These are phyloP conservation scores for Notiomystis cincta DNA, from an alignment of 2,113 vertebrate species.

Conservation along the genomic window DNA sequence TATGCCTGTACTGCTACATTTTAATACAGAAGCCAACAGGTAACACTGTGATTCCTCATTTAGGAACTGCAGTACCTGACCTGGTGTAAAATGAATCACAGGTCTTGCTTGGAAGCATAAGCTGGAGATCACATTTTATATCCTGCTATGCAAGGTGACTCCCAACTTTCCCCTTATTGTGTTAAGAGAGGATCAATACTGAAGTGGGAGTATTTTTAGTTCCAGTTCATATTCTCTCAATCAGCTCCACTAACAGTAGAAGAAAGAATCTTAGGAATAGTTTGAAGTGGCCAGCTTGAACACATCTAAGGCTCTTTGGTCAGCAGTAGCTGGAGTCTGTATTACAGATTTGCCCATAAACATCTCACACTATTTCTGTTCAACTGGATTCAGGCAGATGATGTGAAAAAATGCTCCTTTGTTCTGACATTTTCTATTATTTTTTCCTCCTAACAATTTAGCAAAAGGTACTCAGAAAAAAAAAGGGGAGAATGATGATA, in stretches of 20 bases:
- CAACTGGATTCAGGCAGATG: not conserved
- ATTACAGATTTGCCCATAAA: conserved; percentile 16
- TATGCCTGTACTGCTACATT: not conserved
- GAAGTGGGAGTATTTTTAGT: not conserved
- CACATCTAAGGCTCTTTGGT: not conserved
- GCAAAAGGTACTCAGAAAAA: not conserved
- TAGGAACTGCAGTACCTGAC: not conserved
- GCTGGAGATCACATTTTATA: not conserved
- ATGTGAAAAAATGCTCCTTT: conserved; percentile 32
- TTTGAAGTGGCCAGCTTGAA: conserved; percentile 1
- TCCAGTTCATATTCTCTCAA: not conserved
- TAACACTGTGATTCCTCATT: not conserved
- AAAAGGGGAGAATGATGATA: conserved; percentile 33
- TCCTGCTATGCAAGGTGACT: not conserved
- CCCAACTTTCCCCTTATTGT: not conserved
- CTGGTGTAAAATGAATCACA: not conserved
- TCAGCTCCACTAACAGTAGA: not conserved
- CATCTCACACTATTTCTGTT: not conserved
- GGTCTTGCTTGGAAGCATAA: not conserved
- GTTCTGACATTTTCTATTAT: not conserved
- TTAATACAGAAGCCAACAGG: not conserved
- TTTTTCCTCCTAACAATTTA: not conserved
- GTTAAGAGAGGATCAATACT: conserved; percentile 2
- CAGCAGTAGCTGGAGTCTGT: not conserved
- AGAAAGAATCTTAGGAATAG: not conserved